Conservation (phyloP, 1,140 invertebrate genomes). For the Telenomus remus region DNA sequence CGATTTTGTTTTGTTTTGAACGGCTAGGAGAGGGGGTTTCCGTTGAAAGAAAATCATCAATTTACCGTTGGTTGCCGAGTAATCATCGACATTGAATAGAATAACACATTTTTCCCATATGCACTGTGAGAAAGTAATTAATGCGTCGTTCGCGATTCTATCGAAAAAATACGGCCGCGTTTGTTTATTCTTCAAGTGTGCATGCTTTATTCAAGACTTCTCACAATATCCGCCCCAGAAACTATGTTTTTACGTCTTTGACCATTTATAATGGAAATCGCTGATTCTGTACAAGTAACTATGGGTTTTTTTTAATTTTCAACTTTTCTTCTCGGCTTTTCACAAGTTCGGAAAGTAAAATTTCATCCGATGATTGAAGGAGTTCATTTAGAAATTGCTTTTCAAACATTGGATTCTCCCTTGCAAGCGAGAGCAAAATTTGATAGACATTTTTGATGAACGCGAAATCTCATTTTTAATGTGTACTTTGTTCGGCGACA, state of each 20-base stretch:
- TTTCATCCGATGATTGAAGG: neutral
- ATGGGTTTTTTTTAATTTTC: no score
- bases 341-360: no score
- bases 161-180: constrained; percentile 22
- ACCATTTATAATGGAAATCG: no score
- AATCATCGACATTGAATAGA: constrained; percentile 38
- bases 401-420: no score
- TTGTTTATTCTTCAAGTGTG: constrained; percentile 35
- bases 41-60: constrained; percentile 11
- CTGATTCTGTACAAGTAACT: no score
- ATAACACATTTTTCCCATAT: constrained; percentile 46
- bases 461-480: no score
- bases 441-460: no score
- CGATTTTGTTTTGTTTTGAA: no score
- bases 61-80: constrained; percentile 21
- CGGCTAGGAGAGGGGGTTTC: neutral
- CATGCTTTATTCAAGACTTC: constrained; percentile 24
- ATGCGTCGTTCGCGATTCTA: constrained; percentile 39
- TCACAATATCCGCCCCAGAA: constrained; percentile 11
- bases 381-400: neutral
- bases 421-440: no score
- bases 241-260: no score
- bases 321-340: no score
- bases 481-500: no score
- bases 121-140: constrained; percentile 49